Evolutionary conservation across 2,888 invertebrate genomes (phyloP), one percentile per base, ranked within the genome.

Genomic region (Volucella inflata): DNA sequence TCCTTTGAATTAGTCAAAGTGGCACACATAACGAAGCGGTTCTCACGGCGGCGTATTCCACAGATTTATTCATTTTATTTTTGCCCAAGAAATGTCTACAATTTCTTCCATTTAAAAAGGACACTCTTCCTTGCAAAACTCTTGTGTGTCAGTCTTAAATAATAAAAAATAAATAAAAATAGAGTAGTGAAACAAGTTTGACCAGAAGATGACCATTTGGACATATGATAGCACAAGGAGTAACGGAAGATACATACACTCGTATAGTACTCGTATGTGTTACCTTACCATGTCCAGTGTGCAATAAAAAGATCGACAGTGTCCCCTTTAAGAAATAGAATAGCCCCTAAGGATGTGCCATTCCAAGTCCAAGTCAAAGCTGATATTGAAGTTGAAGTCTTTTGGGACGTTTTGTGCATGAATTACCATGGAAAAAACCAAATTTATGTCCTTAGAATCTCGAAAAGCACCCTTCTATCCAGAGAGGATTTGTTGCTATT

Each of bases 121-220:
- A 79, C 72, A 70, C 77, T 70, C 30, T 55, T n/a, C n/a, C 16
- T 62, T 70, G 46, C 62, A 68, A 68, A 44, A 60, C 40, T 51
- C 30, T 30, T 30, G 30, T 30, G 30, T 30, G 30, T 30, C 30
- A 46, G 1, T 30, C 53, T 30, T 30, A 8, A n/a, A 40, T 12
- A n/a, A 8, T 50, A 30, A 62, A 65, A 21, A 57, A 64, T 38
- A 77, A 72, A 55, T 17, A 79, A 70, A 44, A 75, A 21, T 42
- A 60, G 50, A 71, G 72, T 81, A 77, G 85, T 81, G 81, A 68
- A 62, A 85, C 85, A 76, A 67, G 85, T 85, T 85, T 77, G 81
- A 85, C 85, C 85, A 81, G 72, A 77, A 72, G 85, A 77, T 85
- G 85, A 85, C 85, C 85, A 77, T 59, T 81, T 85, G 81, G 85